These are phyloP conservation scores for Florisuga fusca DNA, from an alignment of 2,797 vertebrate species.

Conservation along the genomic window DNA sequence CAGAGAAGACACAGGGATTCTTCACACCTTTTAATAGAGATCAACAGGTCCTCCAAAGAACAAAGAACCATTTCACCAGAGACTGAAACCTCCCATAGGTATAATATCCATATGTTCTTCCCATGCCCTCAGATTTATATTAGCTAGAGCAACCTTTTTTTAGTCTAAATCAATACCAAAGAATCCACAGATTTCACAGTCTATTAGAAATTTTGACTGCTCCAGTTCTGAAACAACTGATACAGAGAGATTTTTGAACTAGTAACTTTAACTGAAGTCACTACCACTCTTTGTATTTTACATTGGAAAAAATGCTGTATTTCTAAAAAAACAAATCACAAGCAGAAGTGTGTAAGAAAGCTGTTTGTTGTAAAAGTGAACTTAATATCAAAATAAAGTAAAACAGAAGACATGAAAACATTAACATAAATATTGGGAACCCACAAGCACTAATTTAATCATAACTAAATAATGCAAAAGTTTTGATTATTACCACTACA, in stretches of 20 bases:
- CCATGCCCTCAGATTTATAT: neutral
- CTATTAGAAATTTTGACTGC: neutral
- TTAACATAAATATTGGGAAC: neutral
- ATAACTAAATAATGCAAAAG: neutral
- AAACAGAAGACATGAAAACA: neutral
- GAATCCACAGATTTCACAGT: neutral
- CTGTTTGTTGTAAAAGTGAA: neutral
- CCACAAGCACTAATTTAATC: neutral
- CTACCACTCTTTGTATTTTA: neutral
- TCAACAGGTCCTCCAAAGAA: constrained; percentile 41
- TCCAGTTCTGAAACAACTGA: neutral
- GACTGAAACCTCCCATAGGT: neutral
- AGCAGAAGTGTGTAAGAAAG: neutral
- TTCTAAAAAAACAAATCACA: neutral
- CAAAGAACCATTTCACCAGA: constrained; percentile 55
- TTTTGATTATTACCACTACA: neutral
- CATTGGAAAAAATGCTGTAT: neutral
- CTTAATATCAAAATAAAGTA: neutral
- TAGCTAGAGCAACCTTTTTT: constrained; percentile 7
- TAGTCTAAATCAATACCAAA: neutral
- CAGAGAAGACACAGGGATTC: constrained; percentile 46
- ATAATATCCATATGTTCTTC: neutral
- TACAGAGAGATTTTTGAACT: neutral
- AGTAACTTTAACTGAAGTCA: neutral
- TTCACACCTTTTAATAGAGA: constrained; percentile 57